Conservation (phyloP, 2,113 vertebrate genomes). For the Symphodus melops region DNA sequence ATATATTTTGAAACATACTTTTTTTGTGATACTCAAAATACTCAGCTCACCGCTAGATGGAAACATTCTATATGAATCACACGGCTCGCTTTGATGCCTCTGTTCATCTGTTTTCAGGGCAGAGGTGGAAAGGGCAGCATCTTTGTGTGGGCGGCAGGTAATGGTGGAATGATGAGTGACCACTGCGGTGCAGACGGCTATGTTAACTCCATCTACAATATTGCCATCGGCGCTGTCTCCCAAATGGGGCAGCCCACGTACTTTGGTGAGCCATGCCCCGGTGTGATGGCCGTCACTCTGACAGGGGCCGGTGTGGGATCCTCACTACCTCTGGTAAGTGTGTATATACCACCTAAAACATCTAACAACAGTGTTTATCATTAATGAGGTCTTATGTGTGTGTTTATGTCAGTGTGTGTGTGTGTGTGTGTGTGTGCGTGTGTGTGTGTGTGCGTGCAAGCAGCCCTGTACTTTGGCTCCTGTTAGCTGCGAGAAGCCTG, state of each 20-base stretch:
- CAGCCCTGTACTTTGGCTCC: slow-evolving; percentile 63
- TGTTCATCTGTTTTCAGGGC: slow-evolving; percentile 65
- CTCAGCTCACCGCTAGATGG: slow-evolving; percentile 27
- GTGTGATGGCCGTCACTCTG: slow-evolving; percentile 77
- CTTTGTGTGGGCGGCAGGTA: slow-evolving; percentile 80
- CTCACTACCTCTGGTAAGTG: slow-evolving; percentile 73
- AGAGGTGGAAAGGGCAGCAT: slow-evolving; percentile 73
- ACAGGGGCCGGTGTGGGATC: slow-evolving; percentile 58
- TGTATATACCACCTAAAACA: slow-evolving; percentile 46
- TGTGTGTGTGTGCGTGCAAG: slow-evolving; percentile 22
- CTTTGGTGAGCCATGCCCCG: slow-evolving; percentile 75
- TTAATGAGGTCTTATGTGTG: slow-evolving; percentile 47
- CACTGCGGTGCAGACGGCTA: slow-evolving; percentile 79
- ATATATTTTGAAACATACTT: no score
- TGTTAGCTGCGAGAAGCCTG: slow-evolving; percentile 65
- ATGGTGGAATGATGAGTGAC: slow-evolving; percentile 66
- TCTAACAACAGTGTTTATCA: slow-evolving; percentile 63
- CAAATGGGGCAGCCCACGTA: slow-evolving; percentile 68
- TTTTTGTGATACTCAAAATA: not conserved
- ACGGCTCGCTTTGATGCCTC: slow-evolving; percentile 1
- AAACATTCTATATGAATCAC: slow-evolving; percentile 23
- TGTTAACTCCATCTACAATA: slow-evolving; percentile 73
- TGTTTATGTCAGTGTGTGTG: not conserved
- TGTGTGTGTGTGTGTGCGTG: slow-evolving; percentile 12
- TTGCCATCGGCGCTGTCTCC: slow-evolving; percentile 71